Evolutionary conservation across 2,797 vertebrate genomes (phyloP).

Genomic region (Sebastes kiyomatsui): DNA sequence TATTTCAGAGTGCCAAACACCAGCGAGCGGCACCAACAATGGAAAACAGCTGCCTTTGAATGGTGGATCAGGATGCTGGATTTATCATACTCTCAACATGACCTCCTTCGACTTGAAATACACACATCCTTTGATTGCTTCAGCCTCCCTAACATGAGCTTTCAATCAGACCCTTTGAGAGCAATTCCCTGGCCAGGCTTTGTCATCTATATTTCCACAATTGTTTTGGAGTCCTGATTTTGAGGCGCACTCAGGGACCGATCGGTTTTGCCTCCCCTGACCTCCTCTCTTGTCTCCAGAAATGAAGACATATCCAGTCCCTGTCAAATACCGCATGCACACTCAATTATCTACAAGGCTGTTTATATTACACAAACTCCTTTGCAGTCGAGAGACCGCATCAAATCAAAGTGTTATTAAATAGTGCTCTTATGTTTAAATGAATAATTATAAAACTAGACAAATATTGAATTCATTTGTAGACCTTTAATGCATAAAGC

Average conservation of each 20-base stretch:
- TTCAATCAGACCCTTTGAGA: constrained; percentile 77
- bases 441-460: not conserved
- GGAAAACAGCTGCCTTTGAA: constrained; percentile 47
- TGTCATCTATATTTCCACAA: constrained; percentile 73
- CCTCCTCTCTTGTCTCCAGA: constrained; percentile 42
- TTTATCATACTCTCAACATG: constrained; percentile 71
- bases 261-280: constrained; percentile 58
- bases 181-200: constrained; percentile 66
- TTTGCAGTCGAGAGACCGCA: not conserved
- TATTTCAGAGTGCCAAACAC: constrained; percentile 34
- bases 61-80: constrained; percentile 57
- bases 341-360: constrained; percentile 36
- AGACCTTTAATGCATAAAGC: not conserved
- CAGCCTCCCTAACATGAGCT: constrained; percentile 69
- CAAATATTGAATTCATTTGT: constrained; percentile 2
- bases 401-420: constrained; percentile 12
- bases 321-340: constrained; percentile 29
- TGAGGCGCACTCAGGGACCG: constrained; percentile 55
- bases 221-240: constrained; percentile 73
- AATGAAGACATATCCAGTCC: constrained; percentile 37
- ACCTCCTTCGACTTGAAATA: constrained; percentile 71
- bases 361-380: not conserved
- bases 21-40: constrained; percentile 36
- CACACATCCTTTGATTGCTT: constrained; percentile 77
- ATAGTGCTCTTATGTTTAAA: constrained; percentile 15